Percentiles rank a stretch among this genome's conserved stretches.
Evolutionary conservation across 2,113 vertebrate genomes (phyloP).

Genomic region (Ophiodon elongatus): DNA sequence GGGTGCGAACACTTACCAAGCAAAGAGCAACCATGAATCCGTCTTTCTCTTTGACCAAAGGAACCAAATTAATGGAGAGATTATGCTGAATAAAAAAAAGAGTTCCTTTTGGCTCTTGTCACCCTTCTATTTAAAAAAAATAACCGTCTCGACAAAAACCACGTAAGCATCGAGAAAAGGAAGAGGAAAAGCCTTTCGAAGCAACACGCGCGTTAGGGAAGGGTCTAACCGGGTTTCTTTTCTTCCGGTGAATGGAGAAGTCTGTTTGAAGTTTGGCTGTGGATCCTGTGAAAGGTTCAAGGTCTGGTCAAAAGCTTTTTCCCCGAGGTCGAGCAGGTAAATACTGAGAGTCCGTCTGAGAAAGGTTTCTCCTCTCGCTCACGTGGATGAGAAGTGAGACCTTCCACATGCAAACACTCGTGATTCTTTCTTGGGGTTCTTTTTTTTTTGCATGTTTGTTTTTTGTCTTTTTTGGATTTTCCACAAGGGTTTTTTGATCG

Average conservation of each 20-base stretch:
- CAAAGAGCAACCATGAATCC: neutral
- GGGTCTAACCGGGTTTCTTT: slow-evolving; percentile 38
- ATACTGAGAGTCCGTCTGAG: slow-evolving; percentile 2
- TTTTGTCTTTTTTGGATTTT: slow-evolving; percentile 37
- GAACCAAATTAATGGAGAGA: neutral
- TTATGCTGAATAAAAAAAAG: no score
- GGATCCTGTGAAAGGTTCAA: slow-evolving; percentile 53
- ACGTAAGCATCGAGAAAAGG: neutral
- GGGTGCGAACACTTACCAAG: neutral
- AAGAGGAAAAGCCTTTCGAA: neutral
- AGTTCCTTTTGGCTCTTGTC: neutral
- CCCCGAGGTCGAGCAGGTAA: slow-evolving; percentile 28
- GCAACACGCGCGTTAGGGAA: slow-evolving; percentile 18
- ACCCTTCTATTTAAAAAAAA: neutral
- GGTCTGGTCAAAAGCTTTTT: slow-evolving; percentile 56
- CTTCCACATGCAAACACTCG: slow-evolving; percentile 2
- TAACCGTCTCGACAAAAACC: neutral
- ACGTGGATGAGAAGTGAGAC: neutral
- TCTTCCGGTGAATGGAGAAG: slow-evolving; percentile 44
- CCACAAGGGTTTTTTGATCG: slow-evolving; percentile 29
- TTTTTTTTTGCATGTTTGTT: slow-evolving; percentile 31
- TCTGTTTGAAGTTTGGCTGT: slow-evolving; percentile 63
- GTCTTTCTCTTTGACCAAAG: neutral
- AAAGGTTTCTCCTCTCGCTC: neutral
- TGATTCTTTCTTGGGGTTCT: neutral